A percentile compares a stretch with the other conserved stretches of the same genome.
phyloP scores from a whole-genome alignment of 1,140 invertebrate genomes.

The Andrena cerasifolii region DNA sequence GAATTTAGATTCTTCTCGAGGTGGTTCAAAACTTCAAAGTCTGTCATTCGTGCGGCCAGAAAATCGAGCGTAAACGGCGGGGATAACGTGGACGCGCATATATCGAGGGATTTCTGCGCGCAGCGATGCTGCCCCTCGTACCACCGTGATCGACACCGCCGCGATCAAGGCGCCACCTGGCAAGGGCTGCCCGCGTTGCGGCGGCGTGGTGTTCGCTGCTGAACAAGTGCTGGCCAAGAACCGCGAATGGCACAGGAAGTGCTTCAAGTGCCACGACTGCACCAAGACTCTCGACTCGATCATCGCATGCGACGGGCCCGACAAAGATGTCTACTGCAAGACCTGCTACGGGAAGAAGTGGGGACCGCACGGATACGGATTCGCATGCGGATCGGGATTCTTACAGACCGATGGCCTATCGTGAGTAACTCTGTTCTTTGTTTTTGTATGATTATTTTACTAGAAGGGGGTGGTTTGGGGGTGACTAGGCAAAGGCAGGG shows the following conservation, averaged over 20 bases:
- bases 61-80: too few species aligned
- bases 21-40: too few species aligned
- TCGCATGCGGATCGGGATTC: conserved; percentile 96
- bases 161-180: conserved; percentile 91
- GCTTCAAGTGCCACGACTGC: conserved; percentile 98
- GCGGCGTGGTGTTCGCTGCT: conserved; percentile 94
- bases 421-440: conserved; percentile 83
- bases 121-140: conserved; percentile 87
- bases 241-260: conserved; percentile 98
- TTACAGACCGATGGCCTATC: conserved; percentile 93
- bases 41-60: not conserved
- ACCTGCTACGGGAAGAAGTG: conserved; percentile 96
- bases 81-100: too few species aligned
- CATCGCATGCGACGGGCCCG: conserved; percentile 95
- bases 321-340: conserved; percentile 96
- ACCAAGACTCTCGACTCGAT: conserved; percentile 96
- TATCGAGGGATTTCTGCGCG: conserved; percentile 8
- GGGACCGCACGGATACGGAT: conserved; percentile 97
- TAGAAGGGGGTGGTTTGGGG: not conserved
- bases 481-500: not conserved
- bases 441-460: too few species aligned
- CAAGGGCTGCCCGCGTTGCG: conserved; percentile 94
- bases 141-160: conserved; percentile 90
- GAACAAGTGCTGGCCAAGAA: conserved; percentile 94
- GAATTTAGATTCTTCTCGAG: too few species aligned